Base-by-base conservation (phyloP, 2,797 vertebrate species). In the Rhodeus uyekii region DNA sequence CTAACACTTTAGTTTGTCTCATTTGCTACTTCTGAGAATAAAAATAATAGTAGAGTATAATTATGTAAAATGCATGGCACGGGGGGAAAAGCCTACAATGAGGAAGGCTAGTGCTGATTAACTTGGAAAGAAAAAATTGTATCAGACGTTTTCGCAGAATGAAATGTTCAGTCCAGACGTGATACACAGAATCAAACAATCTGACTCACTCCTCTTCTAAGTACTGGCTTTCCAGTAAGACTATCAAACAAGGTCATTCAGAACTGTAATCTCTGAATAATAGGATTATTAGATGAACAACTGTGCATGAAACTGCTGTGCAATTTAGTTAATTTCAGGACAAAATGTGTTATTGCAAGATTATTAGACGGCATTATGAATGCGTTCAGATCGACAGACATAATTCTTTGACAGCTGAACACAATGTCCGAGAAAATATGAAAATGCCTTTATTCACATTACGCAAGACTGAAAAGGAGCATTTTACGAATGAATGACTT, bases 151-250 rank as follows among this genome's bases (percentile, higher is more conserved):
- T 84, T 86, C 53, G 14, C 8, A 80, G 83, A 86, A 85, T 50
- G 68, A 60, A 79, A 75, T 24, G 48, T 68, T 68, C 24, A 64
- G 83, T 60, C 34, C 78, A 61, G 82, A 34, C 73, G 72, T 69
- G 58, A 50, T 69, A 48, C 78, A 84, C 76, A 67, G 85, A 82
- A 84, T 80, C 64, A 72, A 60, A 76, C 71, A 76, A 44, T 55
- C 65, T 18, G 44, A 81, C 63, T 78, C 63, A 10, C 63, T 82
- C 8, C 55, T 80, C 36, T 87, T 88, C 81, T 69, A 81, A 48
- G 82, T 84, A 86, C 16, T 55, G 24, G 58, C 55, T 81, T 85
- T 83, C 86, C 76, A 73, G 78, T 79, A 76, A 82, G 38, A 14
- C n/a, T 69, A 46, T 68, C 73, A 76, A 72, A 77, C 72, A 8